Evolutionary conservation across 2,797 vertebrate species (phyloP), one percentile per base, ranked within the genome.

Genomic region (Parauchenoglanis punctatus): DNA sequence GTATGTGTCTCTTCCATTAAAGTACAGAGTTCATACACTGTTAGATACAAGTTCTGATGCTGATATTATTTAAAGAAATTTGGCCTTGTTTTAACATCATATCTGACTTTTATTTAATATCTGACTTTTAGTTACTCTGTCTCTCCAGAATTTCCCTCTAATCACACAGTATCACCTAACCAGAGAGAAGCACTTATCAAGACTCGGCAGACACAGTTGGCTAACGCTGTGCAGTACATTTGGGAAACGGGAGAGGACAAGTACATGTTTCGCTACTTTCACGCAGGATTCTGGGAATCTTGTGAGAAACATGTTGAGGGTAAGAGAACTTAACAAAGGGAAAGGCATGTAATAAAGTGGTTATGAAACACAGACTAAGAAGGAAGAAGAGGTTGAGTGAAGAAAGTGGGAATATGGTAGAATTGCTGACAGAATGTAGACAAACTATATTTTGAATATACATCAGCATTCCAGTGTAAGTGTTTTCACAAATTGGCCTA

Each of bases 181-280:
- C 90, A 94, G 86, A 93, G 88, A 78, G 95, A 95, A 0, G 95
- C 96, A 90, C 91, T 93, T 92, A 93, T 91, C 83, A 95, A 85
- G 89, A 95, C 95, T 93, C 93, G 90, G 40, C 95, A 94, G 92
- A 94, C 92, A 91, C 96, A 95, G 92, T 86, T 93, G 88, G 95
- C 94, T 87, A 96, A 97, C 0, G 96, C 95, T 0, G 97, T 97
- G 15, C 96, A 96, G 86, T 97, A 97, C 91, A 96, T 97, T 91
- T 97, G 96, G 96, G 97, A 97, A 93, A 97, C 96, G 0, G 96
- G 97, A 31, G 96, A 97, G 87, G 97, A 97, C 93, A 97, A 97
- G 90, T 97, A 95, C 78, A 94, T 95, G 35, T 96, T 97, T 65
- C 94, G 96, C 92, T 97, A 96, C 89, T 97, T 97, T 89, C 97